Evolutionary conservation across 1,140 invertebrate species (phyloP).

Genomic region (Drosophila setifemur): DNA sequence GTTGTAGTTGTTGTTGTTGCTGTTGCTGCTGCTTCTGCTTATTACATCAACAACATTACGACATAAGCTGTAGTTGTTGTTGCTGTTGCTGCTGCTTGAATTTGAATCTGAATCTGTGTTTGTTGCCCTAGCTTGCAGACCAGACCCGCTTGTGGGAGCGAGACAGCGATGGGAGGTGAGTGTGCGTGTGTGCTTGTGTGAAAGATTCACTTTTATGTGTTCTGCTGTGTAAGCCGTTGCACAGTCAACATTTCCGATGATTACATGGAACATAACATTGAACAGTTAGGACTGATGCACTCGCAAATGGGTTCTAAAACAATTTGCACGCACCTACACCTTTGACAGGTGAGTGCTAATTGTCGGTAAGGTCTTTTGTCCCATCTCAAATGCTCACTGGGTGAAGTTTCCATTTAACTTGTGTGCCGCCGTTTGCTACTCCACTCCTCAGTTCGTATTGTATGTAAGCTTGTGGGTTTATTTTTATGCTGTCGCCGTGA

Average conservation of each 20-base stretch:
- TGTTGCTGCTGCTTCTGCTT: conserved; percentile 40
- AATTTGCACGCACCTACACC: conserved; percentile 7
- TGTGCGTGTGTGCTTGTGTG: conserved; percentile 22
- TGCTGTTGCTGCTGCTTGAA: conserved; percentile 41
- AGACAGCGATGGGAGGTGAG: not conserved
- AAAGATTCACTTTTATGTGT: conserved; percentile 67
- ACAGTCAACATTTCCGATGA: conserved; percentile 37
- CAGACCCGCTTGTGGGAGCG: not conserved
- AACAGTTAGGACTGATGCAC: conserved; percentile 10
- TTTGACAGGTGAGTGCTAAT: conserved; percentile 11
- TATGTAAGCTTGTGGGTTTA: conserved; percentile 50
- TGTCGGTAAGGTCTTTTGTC: conserved; percentile 9
- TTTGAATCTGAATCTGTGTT: conserved; percentile 46
- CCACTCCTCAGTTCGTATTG: conserved; percentile 5
- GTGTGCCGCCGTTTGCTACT: conserved; percentile 39
- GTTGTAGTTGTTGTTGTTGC: conserved; percentile 40
- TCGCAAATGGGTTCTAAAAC: too few relatives aligned
- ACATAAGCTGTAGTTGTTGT: conserved; percentile 48
- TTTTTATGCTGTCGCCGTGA: conserved; percentile 71
- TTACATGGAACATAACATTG: not conserved
- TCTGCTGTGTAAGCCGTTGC: conserved; percentile 23
- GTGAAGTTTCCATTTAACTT: conserved; percentile 67
- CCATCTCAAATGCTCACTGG: conserved; percentile 29
- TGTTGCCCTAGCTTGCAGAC: conserved; percentile 1
- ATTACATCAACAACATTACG: conserved; percentile 76